phyloP scores from a whole-genome alignment of 2,888 invertebrate species.

The Caenorhabditis sp. region DNA sequence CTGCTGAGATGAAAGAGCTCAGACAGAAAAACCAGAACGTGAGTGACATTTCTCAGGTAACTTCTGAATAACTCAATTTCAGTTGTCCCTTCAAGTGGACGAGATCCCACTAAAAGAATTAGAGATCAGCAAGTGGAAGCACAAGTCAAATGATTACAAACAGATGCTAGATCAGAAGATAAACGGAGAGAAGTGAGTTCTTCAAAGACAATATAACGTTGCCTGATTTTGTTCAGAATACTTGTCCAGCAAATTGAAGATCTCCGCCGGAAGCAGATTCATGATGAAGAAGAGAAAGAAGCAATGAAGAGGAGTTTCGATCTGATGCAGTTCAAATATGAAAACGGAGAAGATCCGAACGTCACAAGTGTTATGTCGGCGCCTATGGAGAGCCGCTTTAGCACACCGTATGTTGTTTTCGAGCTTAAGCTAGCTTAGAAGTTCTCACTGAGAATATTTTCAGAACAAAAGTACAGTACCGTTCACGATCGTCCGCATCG shows the following conservation, averaged over 20 bases:
- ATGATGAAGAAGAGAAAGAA: conserved; percentile 63
- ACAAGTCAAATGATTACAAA: conserved; percentile 90
- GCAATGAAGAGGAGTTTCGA: conserved; percentile 62
- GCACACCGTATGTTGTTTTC: conserved; percentile 42
- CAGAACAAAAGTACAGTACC: conserved; percentile 51
- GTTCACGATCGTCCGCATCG: conserved; percentile 48
- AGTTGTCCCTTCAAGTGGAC: conserved; percentile 67
- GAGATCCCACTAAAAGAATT: conserved; percentile 73
- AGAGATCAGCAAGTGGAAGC: conserved; percentile 85
- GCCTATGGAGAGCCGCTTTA: conserved; percentile 42
- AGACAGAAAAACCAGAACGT: conserved; percentile 67
- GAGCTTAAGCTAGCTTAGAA: neutral
- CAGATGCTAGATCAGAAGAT: conserved; percentile 85
- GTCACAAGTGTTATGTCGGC: conserved; percentile 38
- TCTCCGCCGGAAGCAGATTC: conserved; percentile 58
- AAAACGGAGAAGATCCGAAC: conserved; percentile 58
- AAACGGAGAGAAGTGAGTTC: conserved; percentile 83
- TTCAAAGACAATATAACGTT: neutral
- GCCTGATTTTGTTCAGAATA: conserved; percentile 42
- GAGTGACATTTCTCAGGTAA: neutral
- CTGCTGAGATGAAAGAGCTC: conserved; percentile 71
- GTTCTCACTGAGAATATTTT: neutral
- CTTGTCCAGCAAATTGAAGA: conserved; percentile 70
- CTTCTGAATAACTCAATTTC: neutral
- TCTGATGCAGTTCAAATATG: conserved; percentile 62